Percentiles rank a stretch among this genome's conserved stretches.
phyloP scores from a whole-genome alignment of 2,113 vertebrate species.

The Uropsilus gracilis region DNA sequence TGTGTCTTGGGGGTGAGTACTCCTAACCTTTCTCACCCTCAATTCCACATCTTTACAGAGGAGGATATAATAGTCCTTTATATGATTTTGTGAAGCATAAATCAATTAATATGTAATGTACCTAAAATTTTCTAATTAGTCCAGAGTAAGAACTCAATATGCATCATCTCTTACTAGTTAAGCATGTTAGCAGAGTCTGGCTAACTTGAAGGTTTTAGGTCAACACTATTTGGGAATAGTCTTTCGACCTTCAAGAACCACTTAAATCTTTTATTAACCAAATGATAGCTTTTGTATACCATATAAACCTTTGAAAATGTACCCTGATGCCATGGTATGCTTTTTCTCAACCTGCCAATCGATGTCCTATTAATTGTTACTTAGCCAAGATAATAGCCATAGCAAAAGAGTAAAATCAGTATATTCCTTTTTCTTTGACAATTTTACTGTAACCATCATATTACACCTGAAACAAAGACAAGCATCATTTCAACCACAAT shows the following conservation, averaged over 20 bases:
- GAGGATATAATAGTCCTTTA: not conserved
- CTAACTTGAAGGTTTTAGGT: not conserved
- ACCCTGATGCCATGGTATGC: not conserved
- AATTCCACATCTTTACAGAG: not conserved
- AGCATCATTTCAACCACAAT: not conserved
- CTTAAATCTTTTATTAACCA: not conserved
- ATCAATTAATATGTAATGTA: not conserved
- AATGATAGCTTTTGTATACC: not conserved
- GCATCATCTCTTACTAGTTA: not conserved
- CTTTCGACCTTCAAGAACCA: not conserved
- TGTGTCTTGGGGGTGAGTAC: not conserved
- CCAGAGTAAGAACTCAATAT: not conserved
- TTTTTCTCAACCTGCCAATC: not conserved
- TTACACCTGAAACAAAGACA: not conserved
- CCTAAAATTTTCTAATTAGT: not conserved
- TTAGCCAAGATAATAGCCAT: not conserved
- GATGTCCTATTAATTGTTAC: conserved; percentile 1
- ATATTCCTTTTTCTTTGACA: not conserved
- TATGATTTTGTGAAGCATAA: not conserved
- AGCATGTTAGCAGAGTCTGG: not conserved
- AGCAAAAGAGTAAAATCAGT: not conserved
- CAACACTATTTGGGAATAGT: not conserved
- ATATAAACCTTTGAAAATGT: not conserved
- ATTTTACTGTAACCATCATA: not conserved
- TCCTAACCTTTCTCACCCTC: not conserved